Evolutionary conservation across 1,140 invertebrate species (phyloP).

Genomic region (Pseudomyrmex cubaensis): DNA sequence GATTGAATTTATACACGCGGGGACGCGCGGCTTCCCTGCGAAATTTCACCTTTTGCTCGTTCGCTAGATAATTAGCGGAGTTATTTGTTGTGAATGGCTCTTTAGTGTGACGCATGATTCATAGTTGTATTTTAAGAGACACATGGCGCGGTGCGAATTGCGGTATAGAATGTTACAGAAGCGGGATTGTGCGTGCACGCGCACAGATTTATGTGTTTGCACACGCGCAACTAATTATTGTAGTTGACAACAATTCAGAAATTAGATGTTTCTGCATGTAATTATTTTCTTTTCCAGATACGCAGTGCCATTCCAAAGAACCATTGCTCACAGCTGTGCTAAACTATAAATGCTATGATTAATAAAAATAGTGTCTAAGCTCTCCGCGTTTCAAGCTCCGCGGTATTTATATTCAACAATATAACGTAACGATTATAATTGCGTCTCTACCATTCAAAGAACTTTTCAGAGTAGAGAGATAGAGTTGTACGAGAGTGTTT

Average conservation of each 20-base stretch:
- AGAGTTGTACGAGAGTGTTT: conserved; percentile 37
- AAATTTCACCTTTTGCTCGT: conserved; percentile 18
- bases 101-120: conserved; percentile 33
- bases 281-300: conserved; percentile 75
- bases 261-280: background rate
- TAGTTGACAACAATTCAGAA: background rate
- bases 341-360: conserved; percentile 72
- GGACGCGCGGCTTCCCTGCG: background rate
- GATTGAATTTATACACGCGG: background rate
- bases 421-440: conserved; percentile 44
- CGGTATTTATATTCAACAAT: conserved; percentile 49
- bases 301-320: conserved; percentile 81
- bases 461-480: conserved; percentile 2
- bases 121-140: conserved; percentile 37
- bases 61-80: conserved; percentile 26
- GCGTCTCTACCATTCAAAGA: conserved; percentile 3
- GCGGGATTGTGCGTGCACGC: background rate
- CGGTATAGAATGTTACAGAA: background rate
- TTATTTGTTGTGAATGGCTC: conserved; percentile 43
- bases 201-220: background rate
- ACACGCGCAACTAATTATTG: background rate
- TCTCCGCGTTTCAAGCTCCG: conserved; percentile 31
- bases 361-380: conserved; percentile 47
- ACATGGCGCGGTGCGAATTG: background rate
- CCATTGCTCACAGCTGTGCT: conserved; percentile 81